Conservation (phyloP, 1,140 invertebrate species). For the Bradynema listronoti region DNA sequence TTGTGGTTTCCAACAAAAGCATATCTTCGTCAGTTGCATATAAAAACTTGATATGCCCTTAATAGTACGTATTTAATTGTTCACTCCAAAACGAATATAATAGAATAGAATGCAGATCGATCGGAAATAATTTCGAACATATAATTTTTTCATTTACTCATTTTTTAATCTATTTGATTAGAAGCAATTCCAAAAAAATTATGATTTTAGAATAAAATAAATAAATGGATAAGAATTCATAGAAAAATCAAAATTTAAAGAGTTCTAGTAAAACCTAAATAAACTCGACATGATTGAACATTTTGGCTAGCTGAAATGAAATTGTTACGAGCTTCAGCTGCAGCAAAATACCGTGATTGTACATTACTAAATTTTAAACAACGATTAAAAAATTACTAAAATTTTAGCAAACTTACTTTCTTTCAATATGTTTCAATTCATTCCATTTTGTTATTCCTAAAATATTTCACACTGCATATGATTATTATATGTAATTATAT, state of each 20-base stretch:
- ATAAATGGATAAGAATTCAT: not conserved
- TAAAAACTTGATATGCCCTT: constrained; percentile 63
- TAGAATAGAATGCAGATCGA: too few relatives aligned
- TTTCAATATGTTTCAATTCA: constrained; percentile 58
- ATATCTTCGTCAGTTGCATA: constrained; percentile 65
- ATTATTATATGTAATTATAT: not conserved
- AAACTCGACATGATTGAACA: constrained; percentile 63
- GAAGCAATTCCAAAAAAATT: too few relatives aligned
- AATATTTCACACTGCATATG: not conserved
- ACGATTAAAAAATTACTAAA: constrained; percentile 12
- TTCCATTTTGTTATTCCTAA: constrained; percentile 60
- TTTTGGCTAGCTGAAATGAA: constrained; percentile 64
- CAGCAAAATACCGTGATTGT: constrained; percentile 59
- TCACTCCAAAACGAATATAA: not conserved
- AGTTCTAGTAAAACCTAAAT: constrained; percentile 61
- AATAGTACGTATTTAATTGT: too few relatives aligned
- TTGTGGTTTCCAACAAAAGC: constrained; percentile 61
- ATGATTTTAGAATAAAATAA: too few relatives aligned
- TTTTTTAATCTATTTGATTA: too few relatives aligned
- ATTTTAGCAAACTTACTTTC: constrained; percentile 50
- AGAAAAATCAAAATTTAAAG: constrained; percentile 4
- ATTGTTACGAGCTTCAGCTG: constrained; percentile 64
- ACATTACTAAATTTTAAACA: constrained; percentile 50
- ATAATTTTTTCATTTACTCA: too few relatives aligned
- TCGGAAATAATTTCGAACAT: too few relatives aligned